A percentile compares a stretch with the other conserved stretches of the same genome.
Conservation (phyloP, 2,113 vertebrate species). For the Amphiprion percula region DNA sequence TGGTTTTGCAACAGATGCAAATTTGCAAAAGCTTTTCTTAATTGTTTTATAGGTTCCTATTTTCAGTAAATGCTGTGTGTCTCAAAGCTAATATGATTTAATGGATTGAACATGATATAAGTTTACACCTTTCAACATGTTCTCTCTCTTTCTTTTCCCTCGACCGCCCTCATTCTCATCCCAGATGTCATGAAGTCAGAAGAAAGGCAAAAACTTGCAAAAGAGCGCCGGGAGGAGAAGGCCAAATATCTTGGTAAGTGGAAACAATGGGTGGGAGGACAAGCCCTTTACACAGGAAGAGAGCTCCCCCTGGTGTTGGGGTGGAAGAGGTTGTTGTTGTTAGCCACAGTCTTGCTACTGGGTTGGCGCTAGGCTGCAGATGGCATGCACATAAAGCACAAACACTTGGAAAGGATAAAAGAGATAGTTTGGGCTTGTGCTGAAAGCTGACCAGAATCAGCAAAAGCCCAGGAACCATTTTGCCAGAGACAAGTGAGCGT, state of each 20-base stretch:
- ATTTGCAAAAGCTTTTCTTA: too few species aligned
- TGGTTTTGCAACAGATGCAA: neutral
- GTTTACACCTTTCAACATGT: neutral
- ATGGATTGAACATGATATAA: neutral
- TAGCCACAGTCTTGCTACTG: neutral
- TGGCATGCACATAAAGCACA: conserved; percentile 27
- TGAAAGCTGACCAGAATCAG: neutral
- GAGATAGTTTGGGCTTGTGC: conserved; percentile 12
- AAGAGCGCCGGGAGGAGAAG: conserved; percentile 93
- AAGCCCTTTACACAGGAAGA: conserved; percentile 13
- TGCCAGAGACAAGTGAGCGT: neutral
- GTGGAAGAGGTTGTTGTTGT: conserved; percentile 8
- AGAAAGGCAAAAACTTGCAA: conserved; percentile 93
- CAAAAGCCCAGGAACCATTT: conserved; percentile 38
- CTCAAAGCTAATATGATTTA: neutral
- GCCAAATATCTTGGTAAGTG: conserved; percentile 95
- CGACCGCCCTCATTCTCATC: neutral
- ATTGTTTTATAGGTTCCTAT: neutral
- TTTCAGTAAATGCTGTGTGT: neutral
- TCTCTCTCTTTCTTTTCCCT: neutral
- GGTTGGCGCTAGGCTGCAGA: conserved; percentile 23
- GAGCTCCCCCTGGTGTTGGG: conserved; percentile 78
- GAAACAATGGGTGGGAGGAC: neutral
- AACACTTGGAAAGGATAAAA: conserved; percentile 21
- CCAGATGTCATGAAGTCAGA: conserved; percentile 91